phyloP scores from a whole-genome alignment of 2,113 vertebrate genomes.

The Seriola dumerili region DNA sequence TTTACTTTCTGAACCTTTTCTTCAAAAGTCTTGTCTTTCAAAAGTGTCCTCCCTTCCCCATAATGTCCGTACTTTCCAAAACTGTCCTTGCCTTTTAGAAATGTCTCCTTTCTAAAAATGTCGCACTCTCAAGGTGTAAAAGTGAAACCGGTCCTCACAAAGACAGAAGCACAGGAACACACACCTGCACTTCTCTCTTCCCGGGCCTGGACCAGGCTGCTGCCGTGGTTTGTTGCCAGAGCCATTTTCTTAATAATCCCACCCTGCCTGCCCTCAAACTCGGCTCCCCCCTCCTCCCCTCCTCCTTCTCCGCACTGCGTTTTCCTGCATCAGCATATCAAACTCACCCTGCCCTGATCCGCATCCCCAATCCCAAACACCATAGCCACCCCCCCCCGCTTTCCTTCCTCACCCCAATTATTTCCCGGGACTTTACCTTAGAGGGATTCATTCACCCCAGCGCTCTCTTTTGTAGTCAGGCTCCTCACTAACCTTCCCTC shows the following conservation, averaged over 20 bases:
- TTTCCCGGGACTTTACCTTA: constrained; percentile 57
- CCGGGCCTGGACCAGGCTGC: constrained; percentile 22
- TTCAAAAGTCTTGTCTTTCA: background rate
- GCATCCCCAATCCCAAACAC: constrained; percentile 25
- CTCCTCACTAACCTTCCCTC: constrained; percentile 39
- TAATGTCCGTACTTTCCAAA: background rate
- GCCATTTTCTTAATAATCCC: constrained; percentile 65
- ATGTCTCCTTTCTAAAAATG: background rate
- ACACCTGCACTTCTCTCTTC: constrained; percentile 13
- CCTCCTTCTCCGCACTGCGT: constrained; percentile 44
- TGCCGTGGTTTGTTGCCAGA: constrained; percentile 35
- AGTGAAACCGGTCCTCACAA: constrained; percentile 17
- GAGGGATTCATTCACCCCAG: constrained; percentile 46
- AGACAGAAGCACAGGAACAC: background rate
- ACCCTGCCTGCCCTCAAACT: constrained; percentile 29
- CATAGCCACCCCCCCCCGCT: background rate
- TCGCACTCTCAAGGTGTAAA: background rate
- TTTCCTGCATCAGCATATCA: constrained; percentile 68
- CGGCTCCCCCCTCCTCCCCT: background rate
- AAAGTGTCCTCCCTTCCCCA: background rate
- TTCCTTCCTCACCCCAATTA: constrained; percentile 71
- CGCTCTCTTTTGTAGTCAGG: constrained; percentile 25
- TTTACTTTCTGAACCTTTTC: too few relatives aligned
- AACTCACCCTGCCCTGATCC: constrained; percentile 16
- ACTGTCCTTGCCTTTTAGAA: background rate